Base-by-base conservation (phyloP, 2,113 vertebrate genomes). In the Psammodynastes pulverulentus region DNA sequence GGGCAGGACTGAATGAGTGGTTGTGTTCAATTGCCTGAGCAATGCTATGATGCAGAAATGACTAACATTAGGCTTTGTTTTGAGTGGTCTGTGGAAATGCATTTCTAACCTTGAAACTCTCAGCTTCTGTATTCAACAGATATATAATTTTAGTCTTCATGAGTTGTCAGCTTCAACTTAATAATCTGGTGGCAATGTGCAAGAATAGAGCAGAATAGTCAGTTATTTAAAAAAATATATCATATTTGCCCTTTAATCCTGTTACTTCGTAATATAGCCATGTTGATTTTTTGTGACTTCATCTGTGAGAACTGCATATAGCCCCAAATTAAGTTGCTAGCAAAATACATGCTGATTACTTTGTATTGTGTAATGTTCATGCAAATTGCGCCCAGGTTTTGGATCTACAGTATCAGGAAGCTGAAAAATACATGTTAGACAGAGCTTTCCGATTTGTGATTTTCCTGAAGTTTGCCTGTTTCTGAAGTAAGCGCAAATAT, bases 1-100 rank as follows among this genome's bases (percentile, higher is more conserved):
- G 23, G 21, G 54, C 53, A 46, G 4, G 39, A n/a, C 26, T 92
- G 49, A 92, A 84, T 88, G 34, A 53, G 54, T 84, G 52, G 56
- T 92, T 89, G 62, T 92, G 43, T 19, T 84, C 39, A 92, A 92
- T 43, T 92, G 54, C 51, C 87, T 48, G 29, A 84, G 51, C 48
- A 92, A 84, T 46, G 56, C 88, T 84, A 89, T 56, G 87, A 6
- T 17, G 12, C 9, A 56, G 67, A 88, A 88, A 89, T 54, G 39
- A 52, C 51, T 79, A 92, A 87, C n/a, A 67, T 8, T 17, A 29
- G 9, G 10, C 54, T 92, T 6, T 79, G 34, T 29, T 39, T 92
- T 54, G 39, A 39, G 4, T 52, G 52, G 21, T 19, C 17, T 53
- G 19, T 19, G 5, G 39, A 46, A 39, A 92, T 88, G 24, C 26